Evolutionary conservation across 2,797 vertebrate species (phyloP), one percentile per base, ranked within the genome.

Genomic region (Valencia hispanica): DNA sequence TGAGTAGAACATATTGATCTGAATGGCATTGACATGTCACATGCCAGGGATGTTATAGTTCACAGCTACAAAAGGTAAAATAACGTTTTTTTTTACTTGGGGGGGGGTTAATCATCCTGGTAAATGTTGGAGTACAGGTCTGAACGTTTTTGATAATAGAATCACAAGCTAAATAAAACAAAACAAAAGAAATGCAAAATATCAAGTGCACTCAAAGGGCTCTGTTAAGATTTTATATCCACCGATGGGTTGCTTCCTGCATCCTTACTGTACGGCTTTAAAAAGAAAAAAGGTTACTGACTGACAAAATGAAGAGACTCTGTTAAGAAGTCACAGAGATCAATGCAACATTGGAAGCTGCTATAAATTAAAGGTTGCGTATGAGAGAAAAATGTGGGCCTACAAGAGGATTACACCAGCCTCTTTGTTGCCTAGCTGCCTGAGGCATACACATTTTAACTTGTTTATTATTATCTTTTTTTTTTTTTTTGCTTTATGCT

Each of bases 221-320:
- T 66, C 65, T n/a, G 36, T n/a, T 66, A 65, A 7, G 39, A 27
- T n/a, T 68, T 68, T 66, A n/a, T 39, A 5, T 30, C 72, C 51
- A 63, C 47, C 43, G 22, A 70, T 39, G n/a, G 17, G 10, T 68
- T 68, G 70, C 25, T 72, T 36, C 27, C 1, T 11, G 10, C 30
- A 32, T 51, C 63, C 57, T 32, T 25, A 61, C n/a, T 61, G 72
- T 34, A 47, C 65, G 22, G 39, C 27, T 27, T 30, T 3, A 50
- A 80, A 68, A 1, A 71, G 47, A 27, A 79, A 77, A 39, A 79
- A 61, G 63, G 70, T 17, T 45, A 53, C 77, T 84, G 80, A 57
- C 73, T n/a, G 59, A 5, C 7, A 14, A 79, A 72, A 75, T 74
- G 70, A 15, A 36, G 39, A 50, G 41, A 73, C 68, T 81, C 63